Base-by-base conservation (phyloP, 1,140 invertebrate genomes). In the Leptinotarsa texana region DNA sequence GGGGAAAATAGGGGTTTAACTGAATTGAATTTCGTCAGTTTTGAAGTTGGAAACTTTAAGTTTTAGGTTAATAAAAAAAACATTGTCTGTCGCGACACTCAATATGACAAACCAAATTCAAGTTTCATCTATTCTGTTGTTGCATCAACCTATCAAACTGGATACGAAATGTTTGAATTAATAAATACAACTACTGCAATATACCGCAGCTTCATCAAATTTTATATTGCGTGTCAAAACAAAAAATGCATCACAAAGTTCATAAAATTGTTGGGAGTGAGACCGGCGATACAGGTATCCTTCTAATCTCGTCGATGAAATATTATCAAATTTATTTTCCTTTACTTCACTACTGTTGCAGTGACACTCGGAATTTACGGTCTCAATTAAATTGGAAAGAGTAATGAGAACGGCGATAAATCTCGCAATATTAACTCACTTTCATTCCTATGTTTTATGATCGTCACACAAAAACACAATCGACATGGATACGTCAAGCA, bases 391-490 rank as follows among this genome's bases (percentile, higher is more conserved):
- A 22, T 66, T 3, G 27, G 22, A 24, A 66, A 66, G 63, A 66
- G 22, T 66, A 66, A 66, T 66, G 63, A 63, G 63, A 66, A 24
- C 5, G 27, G 63, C 63, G 15, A 22, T 66, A 66, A 66, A 66
- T 66, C 63, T 17, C 13, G 21, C 15, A 66, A 66, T 66, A 66
- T 66, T 66, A 66, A 66, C 63, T 66, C 27, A 66, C 63, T 66
- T 66, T 66, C 63, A 66, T 66, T 66, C 13, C 22, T 33, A 4
- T 33, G 63, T 22, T 66, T 66, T 24, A 66, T 22, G 63, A 66
- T 66, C 18, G 27, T n/a, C 22, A 24, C n/a, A 22, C 21, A 66
- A 33, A 66, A 66, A 24, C 21, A 22, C 63, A 66, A 15, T 24
- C 27, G 15, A 17, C 2, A 66, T 24, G 21, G 22, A 3, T 66